Base-by-base conservation (phyloP, 92 coral and sea anemone species). In the Zoanthus sansibaricus region DNA sequence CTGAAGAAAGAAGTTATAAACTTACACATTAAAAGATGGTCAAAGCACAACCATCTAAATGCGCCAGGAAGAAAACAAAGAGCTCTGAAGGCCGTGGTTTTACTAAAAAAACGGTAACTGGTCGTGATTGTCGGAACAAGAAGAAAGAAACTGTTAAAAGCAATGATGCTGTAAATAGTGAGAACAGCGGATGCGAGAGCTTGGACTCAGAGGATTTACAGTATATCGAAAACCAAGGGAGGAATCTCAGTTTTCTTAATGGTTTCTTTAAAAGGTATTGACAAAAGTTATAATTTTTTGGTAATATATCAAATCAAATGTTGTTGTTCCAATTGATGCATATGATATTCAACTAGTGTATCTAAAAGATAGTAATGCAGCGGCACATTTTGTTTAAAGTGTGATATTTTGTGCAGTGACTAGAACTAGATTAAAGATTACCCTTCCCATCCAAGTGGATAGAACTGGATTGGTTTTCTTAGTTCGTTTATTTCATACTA, bases 121-220 rank as follows among this genome's bases (percentile, higher is more conserved):
- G 71, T 17, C 83, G 13, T 42, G 71, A 48, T 4, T n/a, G 56
- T 17, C 5, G 33, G 45, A 79, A 78, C 83, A 64, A 8, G 42
- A 4, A 2, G 42, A 37, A 37, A 49, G 21, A 37, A 75, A 48
- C 42, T 61, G 14, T 61, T 33, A 33, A 62, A 11, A 2, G 9
- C 12, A 42, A 3, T 18, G 73, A 62, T 45, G 47, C 15, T n/a
- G 71, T 42, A 2, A 47, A 61, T n/a, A 62, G 5, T 61, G 72
- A 61, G 11, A 58, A 10, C 55, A 47, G 44, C 16, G 73, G n/a
- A n/a, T 72, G 64, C 20, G 72, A 66, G 20, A 61, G 72, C 47
- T 79, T 79, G 54, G 59, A 79, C 17, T 48, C 84, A 64, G 84
- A 79, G 46, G 84, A 79, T 55, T 54, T 79, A 72, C 72, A 62